phyloP scores from a whole-genome alignment of 1,140 invertebrate genomes.

The Popillia japonica region DNA sequence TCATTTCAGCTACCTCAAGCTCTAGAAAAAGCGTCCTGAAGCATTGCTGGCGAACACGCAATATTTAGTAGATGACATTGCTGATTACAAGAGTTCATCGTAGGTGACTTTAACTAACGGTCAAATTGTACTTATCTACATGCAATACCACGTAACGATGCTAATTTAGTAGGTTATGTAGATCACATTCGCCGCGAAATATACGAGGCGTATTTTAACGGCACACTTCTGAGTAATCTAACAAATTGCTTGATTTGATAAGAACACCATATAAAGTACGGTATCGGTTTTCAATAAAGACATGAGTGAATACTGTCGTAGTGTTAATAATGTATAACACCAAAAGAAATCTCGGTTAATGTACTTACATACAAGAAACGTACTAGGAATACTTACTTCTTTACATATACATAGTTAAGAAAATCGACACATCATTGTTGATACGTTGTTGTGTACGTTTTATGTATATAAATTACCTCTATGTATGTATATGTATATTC shows the following conservation, averaged over 20 bases:
- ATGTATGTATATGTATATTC: no score
- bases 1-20: neutral
- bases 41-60: neutral
- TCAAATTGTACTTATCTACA: constrained; percentile 13
- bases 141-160: constrained; percentile 18
- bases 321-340: neutral
- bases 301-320: neutral
- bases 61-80: constrained; percentile 14
- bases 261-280: neutral
- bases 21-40: neutral
- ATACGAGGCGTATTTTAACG: neutral
- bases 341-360: neutral
- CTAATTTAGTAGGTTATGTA: neutral
- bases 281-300: neutral
- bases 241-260: constrained; percentile 16
- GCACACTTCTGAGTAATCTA: neutral
- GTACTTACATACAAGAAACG: neutral
- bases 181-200: neutral
- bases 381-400: no score
- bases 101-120: neutral
- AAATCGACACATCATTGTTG: no score
- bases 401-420: no score
- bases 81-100: constrained; percentile 3
- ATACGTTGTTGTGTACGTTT: no score
- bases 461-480: no score